A percentile compares a stretch with the other conserved stretches of the same genome.
phyloP scores from a whole-genome alignment of 2,113 vertebrate species.

The Daubentonia madagascariensis region DNA sequence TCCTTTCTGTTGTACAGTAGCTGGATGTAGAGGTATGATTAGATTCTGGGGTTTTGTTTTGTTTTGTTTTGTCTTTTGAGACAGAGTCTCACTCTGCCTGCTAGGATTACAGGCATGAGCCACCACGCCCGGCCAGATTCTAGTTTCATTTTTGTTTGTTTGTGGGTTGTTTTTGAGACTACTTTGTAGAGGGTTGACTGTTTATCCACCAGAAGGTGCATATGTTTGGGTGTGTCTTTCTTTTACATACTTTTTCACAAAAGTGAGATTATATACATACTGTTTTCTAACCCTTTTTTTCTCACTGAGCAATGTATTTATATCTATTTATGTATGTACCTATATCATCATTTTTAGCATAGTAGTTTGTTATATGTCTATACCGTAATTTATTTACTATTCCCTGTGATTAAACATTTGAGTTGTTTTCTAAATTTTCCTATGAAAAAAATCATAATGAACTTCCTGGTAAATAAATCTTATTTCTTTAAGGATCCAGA shows the following conservation, averaged over 20 bases:
- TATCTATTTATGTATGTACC: background rate
- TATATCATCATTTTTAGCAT: background rate
- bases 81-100: too few relatives aligned
- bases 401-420: background rate
- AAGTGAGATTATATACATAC: background rate
- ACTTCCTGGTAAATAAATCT: background rate
- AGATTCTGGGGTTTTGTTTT: background rate
- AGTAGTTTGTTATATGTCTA: background rate
- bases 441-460: background rate
- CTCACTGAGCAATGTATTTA: background rate
- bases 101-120: too few relatives aligned
- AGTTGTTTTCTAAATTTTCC: constrained; percentile 1
- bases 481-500: constrained; percentile 22
- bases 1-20: background rate
- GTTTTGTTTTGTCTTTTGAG: background rate
- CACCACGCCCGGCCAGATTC: too few relatives aligned
- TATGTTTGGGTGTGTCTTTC: background rate
- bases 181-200: background rate
- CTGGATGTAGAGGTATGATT: background rate
- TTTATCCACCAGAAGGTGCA: background rate
- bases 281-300: constrained; percentile 25
- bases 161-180: background rate
- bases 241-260: background rate
- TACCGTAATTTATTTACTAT: background rate
- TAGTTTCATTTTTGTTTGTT: too few relatives aligned